Evolutionary conservation across 2,797 vertebrate genomes (phyloP).

Genomic region (Galaxias olidus): DNA sequence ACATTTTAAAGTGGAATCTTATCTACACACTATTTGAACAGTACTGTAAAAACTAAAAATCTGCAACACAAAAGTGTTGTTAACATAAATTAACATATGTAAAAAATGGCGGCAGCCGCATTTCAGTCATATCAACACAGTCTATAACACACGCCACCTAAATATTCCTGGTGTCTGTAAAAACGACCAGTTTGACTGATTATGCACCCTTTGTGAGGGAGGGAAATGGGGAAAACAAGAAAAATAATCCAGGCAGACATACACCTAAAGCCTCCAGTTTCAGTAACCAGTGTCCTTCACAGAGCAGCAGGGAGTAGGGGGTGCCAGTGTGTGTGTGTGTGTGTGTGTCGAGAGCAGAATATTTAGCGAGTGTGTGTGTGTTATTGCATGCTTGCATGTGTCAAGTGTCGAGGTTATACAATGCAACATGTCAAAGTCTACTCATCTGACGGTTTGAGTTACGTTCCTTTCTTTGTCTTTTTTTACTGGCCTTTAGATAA

Average conservation of each 20-base stretch:
- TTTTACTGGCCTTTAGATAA: slow-evolving; percentile 89
- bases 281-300: slow-evolving; percentile 66
- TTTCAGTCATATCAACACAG: slow-evolving; percentile 30
- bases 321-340: slow-evolving; percentile 40
- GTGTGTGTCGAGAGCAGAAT: slow-evolving; percentile 19
- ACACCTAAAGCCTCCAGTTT: slow-evolving; percentile 60
- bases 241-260: slow-evolving; percentile 21
- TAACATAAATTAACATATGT: slow-evolving; percentile 24
- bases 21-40: slow-evolving; percentile 31
- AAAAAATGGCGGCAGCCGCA: slow-evolving; percentile 29
- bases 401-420: slow-evolving; percentile 65
- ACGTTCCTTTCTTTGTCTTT: slow-evolving; percentile 56
- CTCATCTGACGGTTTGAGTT: slow-evolving; percentile 60
- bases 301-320: slow-evolving; percentile 57
- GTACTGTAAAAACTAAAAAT: slow-evolving; percentile 26
- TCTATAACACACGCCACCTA: slow-evolving; percentile 22
- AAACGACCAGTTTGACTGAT: slow-evolving; percentile 13
- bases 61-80: slow-evolving; percentile 18
- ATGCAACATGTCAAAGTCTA: slow-evolving; percentile 44
- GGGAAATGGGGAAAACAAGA: slow-evolving; percentile 42
- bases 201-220: slow-evolving; percentile 27
- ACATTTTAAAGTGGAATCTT: slow-evolving; percentile 15
- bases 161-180: slow-evolving; percentile 22
- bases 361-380: slow-evolving; percentile 20
- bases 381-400: slow-evolving; percentile 42